phyloP scores from a whole-genome alignment of 2,113 vertebrate genomes.

The Oxyruncus cristatus region DNA sequence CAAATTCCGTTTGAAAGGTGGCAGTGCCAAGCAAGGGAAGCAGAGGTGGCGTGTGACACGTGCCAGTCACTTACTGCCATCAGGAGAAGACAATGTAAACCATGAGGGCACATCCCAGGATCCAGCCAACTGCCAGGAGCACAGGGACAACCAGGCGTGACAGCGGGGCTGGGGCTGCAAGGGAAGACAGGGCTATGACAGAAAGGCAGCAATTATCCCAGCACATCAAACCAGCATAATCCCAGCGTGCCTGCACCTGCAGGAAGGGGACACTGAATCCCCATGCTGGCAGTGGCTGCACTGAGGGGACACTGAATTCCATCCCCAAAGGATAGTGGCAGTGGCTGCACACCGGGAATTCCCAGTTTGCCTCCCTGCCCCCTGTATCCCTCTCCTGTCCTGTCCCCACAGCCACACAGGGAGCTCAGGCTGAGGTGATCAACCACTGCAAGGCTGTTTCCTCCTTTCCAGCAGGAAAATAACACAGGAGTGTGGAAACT shows the following conservation, averaged over 20 bases:
- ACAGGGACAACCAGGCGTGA: slow-evolving; percentile 63
- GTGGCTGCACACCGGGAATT: not conserved
- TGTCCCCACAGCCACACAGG: fast-evolving
- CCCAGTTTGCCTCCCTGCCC: not conserved
- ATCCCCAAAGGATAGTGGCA: not conserved
- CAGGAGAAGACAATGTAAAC: slow-evolving; percentile 81
- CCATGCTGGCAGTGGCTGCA: not conserved
- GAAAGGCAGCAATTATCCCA: not conserved
- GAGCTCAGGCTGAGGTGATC: not conserved
- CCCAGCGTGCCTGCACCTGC: not conserved
- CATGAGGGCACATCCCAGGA: slow-evolving; percentile 75
- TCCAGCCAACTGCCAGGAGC: slow-evolving; percentile 79
- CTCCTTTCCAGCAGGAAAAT: not conserved
- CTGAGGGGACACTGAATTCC: not conserved
- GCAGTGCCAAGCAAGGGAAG: not conserved
- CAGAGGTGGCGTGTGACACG: not conserved
- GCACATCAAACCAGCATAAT: not conserved
- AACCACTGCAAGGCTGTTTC: not conserved
- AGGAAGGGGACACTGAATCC: not conserved
- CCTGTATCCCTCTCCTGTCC: not conserved
- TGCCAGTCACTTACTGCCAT: slow-evolving; percentile 7
- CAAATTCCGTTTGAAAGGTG: not conserved
- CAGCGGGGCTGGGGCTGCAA: slow-evolving; percentile 19
- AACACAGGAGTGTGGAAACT: fast-evolving
- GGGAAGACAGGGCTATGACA: not conserved